A percentile compares a stretch with the other conserved stretches of the same genome.
These are phyloP conservation scores for Drosophila cognata DNA, from an alignment of 2,888 invertebrate genomes.

Conservation along the genomic window DNA sequence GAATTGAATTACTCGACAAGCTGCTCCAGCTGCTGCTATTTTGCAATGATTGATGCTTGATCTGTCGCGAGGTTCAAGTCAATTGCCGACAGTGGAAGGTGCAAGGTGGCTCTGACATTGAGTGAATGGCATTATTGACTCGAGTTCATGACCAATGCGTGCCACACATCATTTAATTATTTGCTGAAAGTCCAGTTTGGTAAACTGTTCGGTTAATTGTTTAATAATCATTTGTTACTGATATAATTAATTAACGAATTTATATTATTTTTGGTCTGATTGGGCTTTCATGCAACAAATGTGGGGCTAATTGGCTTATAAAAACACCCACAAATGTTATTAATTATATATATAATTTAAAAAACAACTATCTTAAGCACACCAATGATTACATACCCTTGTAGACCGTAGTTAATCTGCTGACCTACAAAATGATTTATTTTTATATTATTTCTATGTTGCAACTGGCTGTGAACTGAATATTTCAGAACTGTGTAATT, in stretches of 20 bases:
- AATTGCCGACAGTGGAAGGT: constrained; percentile 30
- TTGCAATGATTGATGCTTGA: constrained; percentile 50
- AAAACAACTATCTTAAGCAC: background rate
- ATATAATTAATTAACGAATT: background rate
- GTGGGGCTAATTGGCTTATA: background rate
- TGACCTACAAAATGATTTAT: background rate
- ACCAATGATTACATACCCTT: background rate
- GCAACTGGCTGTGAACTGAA: background rate
- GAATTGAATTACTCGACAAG: constrained; percentile 46
- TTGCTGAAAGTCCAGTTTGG: background rate
- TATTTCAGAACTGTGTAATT: background rate
- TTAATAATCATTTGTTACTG: background rate
- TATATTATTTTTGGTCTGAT: background rate
- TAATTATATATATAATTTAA: too few relatives aligned
- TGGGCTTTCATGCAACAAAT: background rate
- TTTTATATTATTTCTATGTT: background rate
- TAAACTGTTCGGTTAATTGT: background rate
- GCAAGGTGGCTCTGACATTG: constrained; percentile 33
- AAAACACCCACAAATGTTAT: too few relatives aligned
- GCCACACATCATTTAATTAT: background rate
- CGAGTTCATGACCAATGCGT: constrained; percentile 21
- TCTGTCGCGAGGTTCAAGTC: constrained; percentile 46
- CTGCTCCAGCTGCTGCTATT: constrained; percentile 7
- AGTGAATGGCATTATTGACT: background rate
- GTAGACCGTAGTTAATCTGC: background rate